Percentiles rank a stretch among this genome's conserved stretches.
Conservation (phyloP, 1,140 invertebrate genomes). For the Agrilus planipennis region DNA sequence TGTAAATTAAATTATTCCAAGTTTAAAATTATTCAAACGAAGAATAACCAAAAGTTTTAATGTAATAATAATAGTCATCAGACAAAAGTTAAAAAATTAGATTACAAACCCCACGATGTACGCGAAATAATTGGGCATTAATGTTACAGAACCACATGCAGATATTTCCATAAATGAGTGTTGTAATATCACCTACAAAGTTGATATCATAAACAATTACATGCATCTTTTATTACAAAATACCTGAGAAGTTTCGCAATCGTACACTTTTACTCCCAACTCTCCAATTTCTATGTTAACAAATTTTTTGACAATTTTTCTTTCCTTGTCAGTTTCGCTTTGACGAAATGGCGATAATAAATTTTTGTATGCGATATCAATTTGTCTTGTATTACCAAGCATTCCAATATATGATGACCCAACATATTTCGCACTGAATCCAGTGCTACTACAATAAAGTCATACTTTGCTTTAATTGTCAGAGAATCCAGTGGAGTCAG, state of each 20-base stretch:
- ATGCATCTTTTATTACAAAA: not conserved
- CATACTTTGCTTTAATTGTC: no score
- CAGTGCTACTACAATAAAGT: no score
- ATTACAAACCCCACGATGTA: conserved; percentile 47
- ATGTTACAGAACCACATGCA: conserved; percentile 44
- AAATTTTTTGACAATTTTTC: conserved; percentile 25
- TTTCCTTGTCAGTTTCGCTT: conserved; percentile 1
- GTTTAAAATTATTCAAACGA: no score
- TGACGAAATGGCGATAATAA: conserved; percentile 27
- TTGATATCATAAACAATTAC: conserved; percentile 5
- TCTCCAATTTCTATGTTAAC: conserved; percentile 42
- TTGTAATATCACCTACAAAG: conserved; percentile 35
- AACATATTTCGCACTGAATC: conserved; percentile 36
- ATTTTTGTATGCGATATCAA: conserved; percentile 37
- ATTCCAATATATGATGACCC: conserved; percentile 36
- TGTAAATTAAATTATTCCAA: no score
- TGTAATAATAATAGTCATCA: no score
- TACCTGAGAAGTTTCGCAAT: conserved; percentile 31
- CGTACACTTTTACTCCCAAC: conserved; percentile 38
- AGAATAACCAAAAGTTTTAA: no score
- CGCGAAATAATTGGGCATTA: conserved; percentile 45
- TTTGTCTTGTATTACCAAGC: conserved; percentile 42
- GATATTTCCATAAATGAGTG: conserved; percentile 54
- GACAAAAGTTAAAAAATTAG: conserved; percentile 5
- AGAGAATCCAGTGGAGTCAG: no score